Percentiles rank a stretch among this genome's conserved stretches.
Evolutionary conservation across 2,888 invertebrate genomes (phyloP).

Genomic region (Rotaria socialis): DNA sequence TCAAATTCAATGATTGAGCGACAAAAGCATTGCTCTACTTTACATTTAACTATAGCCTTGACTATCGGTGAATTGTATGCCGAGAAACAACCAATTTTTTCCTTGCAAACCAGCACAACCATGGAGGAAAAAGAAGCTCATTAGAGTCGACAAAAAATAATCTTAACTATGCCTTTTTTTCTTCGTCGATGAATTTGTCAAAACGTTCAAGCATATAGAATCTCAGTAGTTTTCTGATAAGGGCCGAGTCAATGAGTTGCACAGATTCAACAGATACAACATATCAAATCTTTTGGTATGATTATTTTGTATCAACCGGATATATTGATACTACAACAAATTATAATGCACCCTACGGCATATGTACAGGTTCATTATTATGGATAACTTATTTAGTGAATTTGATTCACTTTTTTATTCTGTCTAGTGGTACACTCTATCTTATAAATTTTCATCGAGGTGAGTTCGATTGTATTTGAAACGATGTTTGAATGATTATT

Average conservation of each 20-base stretch:
- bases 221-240: background rate
- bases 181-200: too few species aligned
- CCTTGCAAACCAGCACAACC: too few species aligned
- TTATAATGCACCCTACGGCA: background rate
- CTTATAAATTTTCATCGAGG: background rate
- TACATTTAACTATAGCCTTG: too few species aligned
- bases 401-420: background rate
- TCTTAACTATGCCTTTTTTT: too few species aligned
- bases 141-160: too few species aligned
- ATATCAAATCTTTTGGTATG: background rate
- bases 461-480: background rate
- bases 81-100: too few species aligned
- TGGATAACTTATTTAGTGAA: slow-evolving; percentile 6
- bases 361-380: background rate
- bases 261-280: background rate
- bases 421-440: background rate
- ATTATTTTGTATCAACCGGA: background rate
- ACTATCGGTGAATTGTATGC: too few species aligned
- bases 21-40: too few species aligned
- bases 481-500: background rate
- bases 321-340: background rate
- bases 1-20: too few species aligned
- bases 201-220: too few species aligned
- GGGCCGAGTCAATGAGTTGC: background rate
- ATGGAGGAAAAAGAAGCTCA: too few species aligned